Percentiles rank a stretch among this genome's conserved stretches.
These are phyloP conservation scores for Stigmatopora argus DNA, from an alignment of 2,113 vertebrate genomes.

Conservation along the genomic window DNA sequence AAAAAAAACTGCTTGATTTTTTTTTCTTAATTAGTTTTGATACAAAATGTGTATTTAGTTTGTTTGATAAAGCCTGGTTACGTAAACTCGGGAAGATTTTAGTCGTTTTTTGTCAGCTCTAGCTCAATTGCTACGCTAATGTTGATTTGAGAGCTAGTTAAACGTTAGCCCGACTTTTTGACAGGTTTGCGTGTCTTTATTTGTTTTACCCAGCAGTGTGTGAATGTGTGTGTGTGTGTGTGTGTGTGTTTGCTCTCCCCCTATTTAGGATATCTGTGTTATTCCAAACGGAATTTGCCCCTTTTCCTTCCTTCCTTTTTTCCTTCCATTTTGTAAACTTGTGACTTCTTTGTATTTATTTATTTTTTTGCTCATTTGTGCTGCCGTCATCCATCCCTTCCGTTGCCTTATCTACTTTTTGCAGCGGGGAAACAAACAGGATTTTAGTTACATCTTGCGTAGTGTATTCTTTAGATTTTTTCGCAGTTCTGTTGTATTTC, in stretches of 20 bases:
- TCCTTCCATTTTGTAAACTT: constrained; percentile 24
- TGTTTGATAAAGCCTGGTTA: no score
- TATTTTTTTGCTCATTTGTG: constrained; percentile 6
- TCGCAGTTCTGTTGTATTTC: no score
- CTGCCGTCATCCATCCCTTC: constrained; percentile 11
- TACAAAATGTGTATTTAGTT: no score
- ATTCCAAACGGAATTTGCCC: constrained; percentile 33
- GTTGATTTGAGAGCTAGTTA: constrained; percentile 52
- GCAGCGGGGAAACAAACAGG: constrained; percentile 39
- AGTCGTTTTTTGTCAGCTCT: no score
- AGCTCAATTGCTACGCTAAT: constrained; percentile 17
- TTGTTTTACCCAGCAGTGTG: constrained; percentile 21
- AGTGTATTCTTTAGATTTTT: no score
- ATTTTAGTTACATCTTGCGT: not conserved
- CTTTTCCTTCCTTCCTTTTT: constrained; percentile 29
- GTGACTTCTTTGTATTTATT: constrained; percentile 29
- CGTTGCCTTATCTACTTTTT: constrained; percentile 49
- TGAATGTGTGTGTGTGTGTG: no score
- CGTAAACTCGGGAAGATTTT: no score
- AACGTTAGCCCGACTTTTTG: constrained; percentile 51
- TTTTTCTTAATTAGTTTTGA: no score
- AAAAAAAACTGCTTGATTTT: no score
- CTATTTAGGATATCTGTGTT: constrained; percentile 28
- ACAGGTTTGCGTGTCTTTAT: constrained; percentile 40
- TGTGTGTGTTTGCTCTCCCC: constrained; percentile 3